Base-by-base conservation (phyloP, 2,113 vertebrate species). In the Haemorhous mexicanus region DNA sequence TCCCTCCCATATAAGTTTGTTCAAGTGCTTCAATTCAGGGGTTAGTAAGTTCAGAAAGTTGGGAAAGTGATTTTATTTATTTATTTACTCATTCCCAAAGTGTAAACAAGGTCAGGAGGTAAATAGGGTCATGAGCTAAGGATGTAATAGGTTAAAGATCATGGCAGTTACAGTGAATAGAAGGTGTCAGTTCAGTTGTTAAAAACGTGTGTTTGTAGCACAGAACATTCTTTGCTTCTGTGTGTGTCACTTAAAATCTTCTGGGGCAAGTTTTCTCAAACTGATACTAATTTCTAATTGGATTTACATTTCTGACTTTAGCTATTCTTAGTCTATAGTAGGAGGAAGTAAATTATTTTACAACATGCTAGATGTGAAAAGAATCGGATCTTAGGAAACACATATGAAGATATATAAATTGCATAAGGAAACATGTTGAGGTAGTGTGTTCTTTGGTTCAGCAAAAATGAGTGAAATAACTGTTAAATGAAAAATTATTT, bases 131-230 rank as follows among this genome's bases (percentile, higher is more conserved):
- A 39, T 26, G 28, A 84, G 5, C 10, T 39, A 46, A 74, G 21
- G 59, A 35, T 84, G 23, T n/a, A 50, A 30, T 3, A 56, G 28
- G 22, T 68, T 59, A 19, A 85, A 85, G 28, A 49, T 64, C 8
- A 3, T 22, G 11, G 49, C 8, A 44, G 0, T 55, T 76, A 16
- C 0, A 1, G 33, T 79, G 24, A 73, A 49, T 16, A 16, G 52
- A 56, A 87, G 4, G 9, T 75, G 41, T 41, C 16, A 10, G 12
- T 58, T 69, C 37, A 28, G 23, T 76, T 22, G 17, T 47, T 90
- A 20, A 27, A 90, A 58, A 16, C 17, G 1, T 8, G 4, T 63
- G 8, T 75, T 78, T 53, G 35, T 24, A 76, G 43, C 8, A 7
- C 17, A 79, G 46, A 83, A 19, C 19, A 8, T 50, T 10, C 4